Percentiles rank a stretch among this genome's conserved stretches.
Evolutionary conservation across 2,888 invertebrate genomes (phyloP).

Genomic region (Agrochola lychnidis): DNA sequence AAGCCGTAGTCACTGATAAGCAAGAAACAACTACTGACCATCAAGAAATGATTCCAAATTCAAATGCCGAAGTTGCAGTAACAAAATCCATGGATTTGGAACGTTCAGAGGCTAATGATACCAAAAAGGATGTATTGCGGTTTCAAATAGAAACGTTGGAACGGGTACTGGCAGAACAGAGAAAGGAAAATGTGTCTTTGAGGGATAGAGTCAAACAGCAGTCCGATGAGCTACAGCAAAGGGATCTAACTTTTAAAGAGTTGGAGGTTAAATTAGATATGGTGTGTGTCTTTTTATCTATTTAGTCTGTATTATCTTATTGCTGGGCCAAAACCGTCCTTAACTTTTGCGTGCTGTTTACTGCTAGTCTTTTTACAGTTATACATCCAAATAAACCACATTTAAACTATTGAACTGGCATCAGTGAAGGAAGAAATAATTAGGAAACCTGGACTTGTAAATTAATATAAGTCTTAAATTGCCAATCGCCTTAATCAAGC

Average conservation of each 20-base stretch:
- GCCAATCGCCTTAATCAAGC: too few species aligned
- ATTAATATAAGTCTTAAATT: too few species aligned
- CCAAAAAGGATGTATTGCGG: conserved; percentile 76
- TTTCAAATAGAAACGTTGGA: conserved; percentile 85
- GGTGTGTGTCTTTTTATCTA: conserved; percentile 74
- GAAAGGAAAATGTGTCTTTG: conserved; percentile 80
- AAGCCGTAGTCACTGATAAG: conserved; percentile 14
- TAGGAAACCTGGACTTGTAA: neutral
- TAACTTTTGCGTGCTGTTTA: neutral
- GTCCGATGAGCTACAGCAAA: conserved; percentile 81
- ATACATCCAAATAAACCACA: neutral
- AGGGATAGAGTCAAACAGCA: conserved; percentile 83
- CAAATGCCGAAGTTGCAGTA: conserved; percentile 40
- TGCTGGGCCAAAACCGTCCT: neutral
- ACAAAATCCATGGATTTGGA: conserved; percentile 52
- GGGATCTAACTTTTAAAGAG: conserved; percentile 84
- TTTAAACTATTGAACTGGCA: neutral
- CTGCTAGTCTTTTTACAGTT: neutral
- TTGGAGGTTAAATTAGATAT: conserved; percentile 88
- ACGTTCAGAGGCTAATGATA: conserved; percentile 53
- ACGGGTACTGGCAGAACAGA: conserved; percentile 80
- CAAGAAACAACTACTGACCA: conserved; percentile 42
- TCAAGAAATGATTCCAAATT: conserved; percentile 47
- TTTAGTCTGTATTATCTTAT: neutral
- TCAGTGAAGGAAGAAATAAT: neutral